Conservation (phyloP, 2,888 invertebrate genomes). For the Rhaphigaster nebulosa region DNA sequence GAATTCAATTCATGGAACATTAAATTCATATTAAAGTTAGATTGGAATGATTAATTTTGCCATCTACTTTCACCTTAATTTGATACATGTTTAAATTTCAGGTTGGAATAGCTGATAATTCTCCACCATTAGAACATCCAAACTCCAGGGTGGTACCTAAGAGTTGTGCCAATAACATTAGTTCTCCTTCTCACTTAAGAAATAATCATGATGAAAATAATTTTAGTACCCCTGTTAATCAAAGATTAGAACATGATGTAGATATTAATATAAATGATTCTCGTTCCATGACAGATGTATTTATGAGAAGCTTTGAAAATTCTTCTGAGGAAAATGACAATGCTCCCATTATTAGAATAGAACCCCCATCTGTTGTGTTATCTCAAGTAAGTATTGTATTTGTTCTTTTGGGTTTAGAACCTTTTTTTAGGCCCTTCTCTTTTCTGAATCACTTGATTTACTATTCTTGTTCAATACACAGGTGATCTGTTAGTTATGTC, state of each 20-base stretch:
- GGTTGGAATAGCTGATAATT: constrained; percentile 43
- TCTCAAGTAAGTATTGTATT: constrained; percentile 40
- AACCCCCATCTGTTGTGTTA: background rate
- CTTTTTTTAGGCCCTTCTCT: background rate
- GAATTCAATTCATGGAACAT: background rate
- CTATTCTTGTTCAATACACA: background rate
- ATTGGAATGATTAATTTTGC: constrained; percentile 25
- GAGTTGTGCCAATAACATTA: constrained; percentile 36
- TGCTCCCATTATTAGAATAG: constrained; percentile 31
- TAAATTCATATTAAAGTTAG: background rate
- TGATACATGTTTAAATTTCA: constrained; percentile 28
- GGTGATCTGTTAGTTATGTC: background rate
- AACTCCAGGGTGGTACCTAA: constrained; percentile 2
- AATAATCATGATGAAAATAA: constrained; percentile 26
- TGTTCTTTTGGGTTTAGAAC: constrained; percentile 3
- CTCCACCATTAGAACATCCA: background rate
- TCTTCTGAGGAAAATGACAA: constrained; percentile 26
- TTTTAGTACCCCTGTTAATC: constrained; percentile 27
- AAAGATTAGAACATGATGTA: background rate
- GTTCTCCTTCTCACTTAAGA: constrained; percentile 18
- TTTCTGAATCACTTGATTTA: background rate
- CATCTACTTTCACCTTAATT: background rate
- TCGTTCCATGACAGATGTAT: background rate
- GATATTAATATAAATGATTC: constrained; percentile 10
- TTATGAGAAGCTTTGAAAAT: constrained; percentile 25